Conservation (phyloP, 1,140 invertebrate species). For the Elysia chlorotica region DNA sequence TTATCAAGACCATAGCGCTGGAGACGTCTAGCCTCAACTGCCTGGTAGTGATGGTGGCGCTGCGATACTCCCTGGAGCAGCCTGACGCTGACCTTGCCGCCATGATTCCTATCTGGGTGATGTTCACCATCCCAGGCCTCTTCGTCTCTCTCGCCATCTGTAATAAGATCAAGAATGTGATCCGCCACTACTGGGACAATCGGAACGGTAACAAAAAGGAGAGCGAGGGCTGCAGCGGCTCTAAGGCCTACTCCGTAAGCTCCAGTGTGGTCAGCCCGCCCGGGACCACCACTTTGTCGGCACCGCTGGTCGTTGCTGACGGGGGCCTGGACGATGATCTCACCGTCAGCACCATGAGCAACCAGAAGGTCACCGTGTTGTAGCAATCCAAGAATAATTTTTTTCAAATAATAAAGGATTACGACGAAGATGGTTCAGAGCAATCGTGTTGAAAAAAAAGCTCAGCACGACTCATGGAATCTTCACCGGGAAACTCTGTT, state of each 20-base stretch:
- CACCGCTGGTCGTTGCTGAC: conserved; percentile 53
- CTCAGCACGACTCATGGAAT: not conserved
- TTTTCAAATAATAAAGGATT: not conserved
- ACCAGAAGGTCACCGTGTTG: conserved; percentile 54
- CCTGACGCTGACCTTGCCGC: conserved; percentile 50
- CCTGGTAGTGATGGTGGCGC: conserved; percentile 47
- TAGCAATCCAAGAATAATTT: conserved; percentile 27
- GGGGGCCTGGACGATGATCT: conserved; percentile 44
- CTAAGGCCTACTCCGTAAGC: conserved; percentile 49
- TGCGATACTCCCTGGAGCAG: conserved; percentile 51
- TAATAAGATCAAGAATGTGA: conserved; percentile 33
- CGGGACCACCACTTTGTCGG: conserved; percentile 53
- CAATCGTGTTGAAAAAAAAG: not conserved
- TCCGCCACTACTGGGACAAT: conserved; percentile 37
- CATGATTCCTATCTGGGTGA: conserved; percentile 52
- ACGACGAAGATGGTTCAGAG: not conserved
- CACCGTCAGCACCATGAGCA: conserved; percentile 29
- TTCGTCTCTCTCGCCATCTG: conserved; percentile 50
- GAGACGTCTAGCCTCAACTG: conserved; percentile 55
- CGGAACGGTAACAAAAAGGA: conserved; percentile 40
- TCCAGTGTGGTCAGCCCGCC: conserved; percentile 53
- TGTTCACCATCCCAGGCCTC: conserved; percentile 53
- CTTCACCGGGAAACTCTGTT: no score
- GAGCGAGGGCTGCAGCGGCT: conserved; percentile 33
- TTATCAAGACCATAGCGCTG: conserved; percentile 50